phyloP scores from a whole-genome alignment of 2,888 invertebrate species.

The Melolontha melolontha region DNA sequence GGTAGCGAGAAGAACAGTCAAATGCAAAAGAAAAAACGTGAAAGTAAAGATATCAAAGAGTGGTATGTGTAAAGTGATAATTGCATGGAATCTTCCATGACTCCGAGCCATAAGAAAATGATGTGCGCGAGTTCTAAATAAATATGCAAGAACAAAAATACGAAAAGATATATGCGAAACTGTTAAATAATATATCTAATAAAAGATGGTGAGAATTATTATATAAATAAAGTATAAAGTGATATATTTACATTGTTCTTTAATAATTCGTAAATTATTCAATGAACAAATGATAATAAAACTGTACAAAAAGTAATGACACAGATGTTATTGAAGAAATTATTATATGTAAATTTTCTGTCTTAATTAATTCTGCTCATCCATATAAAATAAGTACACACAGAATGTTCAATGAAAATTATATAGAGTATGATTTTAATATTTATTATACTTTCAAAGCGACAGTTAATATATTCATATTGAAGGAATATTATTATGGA shows the following conservation, averaged over 20 bases:
- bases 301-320: conserved; percentile 26
- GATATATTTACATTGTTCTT: conserved; percentile 24
- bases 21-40: conserved; percentile 73
- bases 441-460: too few species aligned
- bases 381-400: conserved; percentile 10
- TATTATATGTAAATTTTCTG: conserved; percentile 21
- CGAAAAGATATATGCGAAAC: conserved; percentile 2
- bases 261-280: conserved; percentile 25
- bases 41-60: conserved; percentile 93
- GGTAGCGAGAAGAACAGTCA: conserved; percentile 63
- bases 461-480: background rate
- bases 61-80: conserved; percentile 85
- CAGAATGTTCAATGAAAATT: too few species aligned
- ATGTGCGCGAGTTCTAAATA: conserved; percentile 12
- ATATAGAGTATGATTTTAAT: too few species aligned
- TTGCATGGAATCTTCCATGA: conserved; percentile 47
- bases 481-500: too few species aligned
- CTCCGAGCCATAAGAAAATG: conserved; percentile 59
- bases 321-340: conserved; percentile 7
- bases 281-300: conserved; percentile 11
- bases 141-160: background rate
- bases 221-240: conserved; percentile 20
- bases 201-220: conserved; percentile 6
- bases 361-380: conserved; percentile 33
- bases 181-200: conserved; percentile 6